Base-by-base conservation (phyloP, 2,888 invertebrate genomes). In the Apoda limacodes region DNA sequence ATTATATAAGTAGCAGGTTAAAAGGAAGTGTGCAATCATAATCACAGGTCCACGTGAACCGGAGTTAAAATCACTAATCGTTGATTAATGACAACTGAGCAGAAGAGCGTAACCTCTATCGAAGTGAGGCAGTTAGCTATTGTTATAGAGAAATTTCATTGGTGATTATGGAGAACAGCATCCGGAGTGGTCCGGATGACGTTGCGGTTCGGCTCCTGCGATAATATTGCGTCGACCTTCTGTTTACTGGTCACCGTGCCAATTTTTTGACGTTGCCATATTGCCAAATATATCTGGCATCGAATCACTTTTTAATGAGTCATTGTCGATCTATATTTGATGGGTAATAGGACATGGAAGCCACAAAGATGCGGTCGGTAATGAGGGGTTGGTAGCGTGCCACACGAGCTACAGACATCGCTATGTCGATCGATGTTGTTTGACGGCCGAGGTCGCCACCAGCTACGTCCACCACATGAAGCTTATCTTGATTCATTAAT, bases 361-460 rank as follows among this genome's bases (percentile, higher is more conserved):
- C 34, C 31, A 34, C 32, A 32, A 22, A 32, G 27, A 17, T 25
- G n/a, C 25, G 17, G 7, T 6, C 17, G 7, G 7, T 17, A 17
- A 17, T 32, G 46, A 47, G 45, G 45, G 50, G 47, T 52, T 51
- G 50, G 48, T 63, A 48, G 65, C 68, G 64, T 67, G 66, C 45
- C 40, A 35, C 41, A 45, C 47, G 41, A 32, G 40, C 39, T 55
- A 58, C 59, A 62, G 62, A 67, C 70, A 62, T 65, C 61, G 55
- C 36, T 17, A 17, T 17, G 17, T 41, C 71, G 68, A 78, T 76
- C 78, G 78, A 47, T 55, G 57, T 53, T 55, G 60, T 74, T 76
- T 76, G 78, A 72, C 64, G 76, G 76, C 76, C 75, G 78, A 78
- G 76, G 78, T 74, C 75, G 76, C 50, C n/a, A 59, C 64, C 49